Percentiles rank a stretch among this genome's conserved stretches.
Evolutionary conservation across 2,888 invertebrate species (phyloP).

Genomic region (Drosophila histrio): DNA sequence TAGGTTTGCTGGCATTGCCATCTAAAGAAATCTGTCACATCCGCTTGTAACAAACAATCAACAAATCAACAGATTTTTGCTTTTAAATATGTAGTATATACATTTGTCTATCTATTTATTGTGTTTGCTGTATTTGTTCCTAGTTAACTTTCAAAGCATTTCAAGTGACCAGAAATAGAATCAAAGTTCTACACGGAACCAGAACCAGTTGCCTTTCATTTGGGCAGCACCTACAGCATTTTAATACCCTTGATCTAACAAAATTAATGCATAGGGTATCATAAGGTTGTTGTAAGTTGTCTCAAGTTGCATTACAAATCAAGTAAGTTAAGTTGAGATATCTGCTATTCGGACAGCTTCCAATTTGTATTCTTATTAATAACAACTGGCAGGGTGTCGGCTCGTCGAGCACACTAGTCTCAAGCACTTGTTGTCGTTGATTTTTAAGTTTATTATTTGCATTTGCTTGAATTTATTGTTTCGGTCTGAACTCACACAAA

Average conservation of each 20-base stretch:
- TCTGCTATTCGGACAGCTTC: neutral
- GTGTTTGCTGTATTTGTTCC: slow-evolving; percentile 24
- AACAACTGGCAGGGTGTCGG: neutral
- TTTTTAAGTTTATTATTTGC: slow-evolving; percentile 39
- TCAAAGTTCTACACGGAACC: slow-evolving; percentile 40
- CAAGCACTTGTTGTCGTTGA: slow-evolving; percentile 20
- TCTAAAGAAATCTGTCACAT: slow-evolving; percentile 25
- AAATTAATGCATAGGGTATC: neutral
- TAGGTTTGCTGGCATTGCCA: neutral
- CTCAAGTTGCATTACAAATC: too few species aligned
- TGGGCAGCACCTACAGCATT: slow-evolving; percentile 38
- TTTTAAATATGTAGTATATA: slow-evolving; percentile 24
- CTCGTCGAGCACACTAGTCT: neutral
- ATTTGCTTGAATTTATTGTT: slow-evolving; percentile 62
- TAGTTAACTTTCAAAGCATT: slow-evolving; percentile 43
- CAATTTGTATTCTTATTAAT: neutral
- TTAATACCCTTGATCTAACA: slow-evolving; percentile 14
- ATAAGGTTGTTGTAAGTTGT: neutral
- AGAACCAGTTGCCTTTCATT: slow-evolving; percentile 71
- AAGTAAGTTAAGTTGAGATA: too few species aligned
- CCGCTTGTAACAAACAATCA: slow-evolving; percentile 27
- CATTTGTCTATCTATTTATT: neutral
- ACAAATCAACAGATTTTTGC: slow-evolving; percentile 33
- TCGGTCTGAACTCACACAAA: slow-evolving; percentile 61
- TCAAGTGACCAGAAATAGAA: slow-evolving; percentile 44